These are phyloP conservation scores for Chaetodon trifascialis DNA, from an alignment of 2,113 vertebrate species.

Conservation along the genomic window DNA sequence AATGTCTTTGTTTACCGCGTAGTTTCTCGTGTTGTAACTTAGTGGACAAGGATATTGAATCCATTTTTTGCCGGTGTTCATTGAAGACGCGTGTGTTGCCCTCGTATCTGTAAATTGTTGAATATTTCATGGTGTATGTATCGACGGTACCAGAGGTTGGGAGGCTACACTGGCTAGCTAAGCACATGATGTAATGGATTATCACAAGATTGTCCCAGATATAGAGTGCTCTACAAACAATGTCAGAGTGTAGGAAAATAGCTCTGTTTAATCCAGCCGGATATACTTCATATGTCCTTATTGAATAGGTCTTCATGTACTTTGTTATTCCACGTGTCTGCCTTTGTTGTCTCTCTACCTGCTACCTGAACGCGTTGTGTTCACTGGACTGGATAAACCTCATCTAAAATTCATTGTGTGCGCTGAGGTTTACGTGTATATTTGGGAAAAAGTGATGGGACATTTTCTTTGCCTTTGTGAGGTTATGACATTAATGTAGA, in stretches of 20 bases:
- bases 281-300: conserved; percentile 13
- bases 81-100: neutral
- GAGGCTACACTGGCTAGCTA: conserved; percentile 63
- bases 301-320: neutral
- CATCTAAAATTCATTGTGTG: conserved; percentile 46
- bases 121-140: conserved; percentile 46
- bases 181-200: conserved; percentile 83
- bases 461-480: neutral
- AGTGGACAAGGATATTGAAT: neutral
- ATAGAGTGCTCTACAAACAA: conserved; percentile 69
- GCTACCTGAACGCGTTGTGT: conserved; percentile 27
- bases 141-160: conserved; percentile 46
- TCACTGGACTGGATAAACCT: conserved; percentile 14
- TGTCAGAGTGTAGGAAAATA: conserved; percentile 58
- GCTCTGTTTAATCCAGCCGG: conserved; percentile 26
- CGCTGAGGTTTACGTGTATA: conserved; percentile 20
- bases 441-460: conserved; percentile 1
- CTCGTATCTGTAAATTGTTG: conserved; percentile 34
- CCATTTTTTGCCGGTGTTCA: neutral
- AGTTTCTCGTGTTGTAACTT: neutral
- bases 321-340: conserved; percentile 23
- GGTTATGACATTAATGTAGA: conserved; percentile 43
- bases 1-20: neutral
- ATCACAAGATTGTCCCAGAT: conserved; percentile 83
- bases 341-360: conserved; percentile 10